Conservation (phyloP, 1,140 invertebrate genomes). For the Drosophila trapezifrons region DNA sequence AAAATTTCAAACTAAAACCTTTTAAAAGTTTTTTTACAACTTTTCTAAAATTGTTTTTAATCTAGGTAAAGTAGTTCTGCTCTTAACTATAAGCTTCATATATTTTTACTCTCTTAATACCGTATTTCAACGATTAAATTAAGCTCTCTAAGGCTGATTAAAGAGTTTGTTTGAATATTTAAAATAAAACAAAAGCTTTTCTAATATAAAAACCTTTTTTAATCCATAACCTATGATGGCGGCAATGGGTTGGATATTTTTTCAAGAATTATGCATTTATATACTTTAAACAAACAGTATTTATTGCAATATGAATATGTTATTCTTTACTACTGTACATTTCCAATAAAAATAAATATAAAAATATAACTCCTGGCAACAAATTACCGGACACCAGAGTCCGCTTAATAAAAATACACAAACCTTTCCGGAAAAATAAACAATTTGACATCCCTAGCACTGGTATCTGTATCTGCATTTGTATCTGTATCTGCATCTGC, state of each 20-base stretch:
- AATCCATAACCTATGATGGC: too few relatives aligned
- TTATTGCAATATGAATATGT: background rate
- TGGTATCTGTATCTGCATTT: slow-evolving; percentile 22
- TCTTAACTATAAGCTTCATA: too few relatives aligned
- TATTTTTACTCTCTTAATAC: too few relatives aligned
- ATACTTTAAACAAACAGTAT: slow-evolving; percentile 1
- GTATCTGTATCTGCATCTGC: slow-evolving; percentile 8
- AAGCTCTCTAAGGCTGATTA: too few relatives aligned
- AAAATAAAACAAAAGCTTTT: background rate
- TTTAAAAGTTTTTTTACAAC: background rate
- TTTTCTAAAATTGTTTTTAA: background rate
- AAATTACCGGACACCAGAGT: slow-evolving; percentile 7
- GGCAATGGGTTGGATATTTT: background rate
- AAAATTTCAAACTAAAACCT: too few relatives aligned
- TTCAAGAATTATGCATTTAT: background rate
- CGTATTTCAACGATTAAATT: background rate
- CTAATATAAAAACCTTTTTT: background rate
- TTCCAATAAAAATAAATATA: background rate
- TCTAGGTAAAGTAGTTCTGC: too few relatives aligned
- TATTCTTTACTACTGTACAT: background rate
- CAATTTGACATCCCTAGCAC: slow-evolving; percentile 1
- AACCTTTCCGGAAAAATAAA: slow-evolving; percentile 15
- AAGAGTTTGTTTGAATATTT: background rate
- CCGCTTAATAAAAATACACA: slow-evolving; percentile 7
- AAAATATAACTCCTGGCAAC: slow-evolving; percentile 7